phyloP scores from a whole-genome alignment of 2,797 vertebrate species.

The Melopsittacus undulatus region DNA sequence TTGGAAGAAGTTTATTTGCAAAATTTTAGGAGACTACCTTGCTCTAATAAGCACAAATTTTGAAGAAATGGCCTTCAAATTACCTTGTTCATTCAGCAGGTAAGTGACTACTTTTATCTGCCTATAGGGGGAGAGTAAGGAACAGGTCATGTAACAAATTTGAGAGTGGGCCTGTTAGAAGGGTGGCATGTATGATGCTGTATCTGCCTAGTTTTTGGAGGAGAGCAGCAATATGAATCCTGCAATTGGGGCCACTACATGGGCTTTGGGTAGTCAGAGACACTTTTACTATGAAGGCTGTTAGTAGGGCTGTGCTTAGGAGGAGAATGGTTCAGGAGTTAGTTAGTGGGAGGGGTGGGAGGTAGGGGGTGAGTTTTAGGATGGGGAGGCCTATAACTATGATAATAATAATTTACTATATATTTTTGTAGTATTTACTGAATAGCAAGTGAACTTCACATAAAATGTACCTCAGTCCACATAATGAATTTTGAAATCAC shows the following conservation, averaged over 20 bases:
- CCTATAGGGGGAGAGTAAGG: neutral
- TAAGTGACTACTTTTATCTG: neutral
- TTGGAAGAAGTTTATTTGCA: neutral
- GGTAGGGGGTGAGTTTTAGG: too few species aligned
- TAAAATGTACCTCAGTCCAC: neutral
- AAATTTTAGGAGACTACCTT: neutral
- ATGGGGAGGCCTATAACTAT: too few species aligned
- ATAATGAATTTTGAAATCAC: neutral
- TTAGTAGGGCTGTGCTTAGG: neutral
- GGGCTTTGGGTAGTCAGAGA: neutral
- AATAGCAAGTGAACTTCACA: neutral
- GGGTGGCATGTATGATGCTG: neutral
- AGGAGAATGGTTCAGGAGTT: neutral
- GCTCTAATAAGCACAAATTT: neutral
- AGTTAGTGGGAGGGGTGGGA: too few species aligned
- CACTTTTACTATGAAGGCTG: neutral
- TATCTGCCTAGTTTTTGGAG: neutral
- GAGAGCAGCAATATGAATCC: neutral
- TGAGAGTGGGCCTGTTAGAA: neutral
- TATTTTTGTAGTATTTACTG: neutral
- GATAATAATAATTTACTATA: neutral
- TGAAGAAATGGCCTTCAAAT: neutral
- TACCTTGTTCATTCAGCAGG: neutral
- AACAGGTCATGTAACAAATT: neutral
- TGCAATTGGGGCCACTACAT: neutral